A percentile compares a stretch with the other conserved stretches of the same genome.
phyloP scores from a whole-genome alignment of 2,888 invertebrate genomes.

The Cryptus viduatorius region DNA sequence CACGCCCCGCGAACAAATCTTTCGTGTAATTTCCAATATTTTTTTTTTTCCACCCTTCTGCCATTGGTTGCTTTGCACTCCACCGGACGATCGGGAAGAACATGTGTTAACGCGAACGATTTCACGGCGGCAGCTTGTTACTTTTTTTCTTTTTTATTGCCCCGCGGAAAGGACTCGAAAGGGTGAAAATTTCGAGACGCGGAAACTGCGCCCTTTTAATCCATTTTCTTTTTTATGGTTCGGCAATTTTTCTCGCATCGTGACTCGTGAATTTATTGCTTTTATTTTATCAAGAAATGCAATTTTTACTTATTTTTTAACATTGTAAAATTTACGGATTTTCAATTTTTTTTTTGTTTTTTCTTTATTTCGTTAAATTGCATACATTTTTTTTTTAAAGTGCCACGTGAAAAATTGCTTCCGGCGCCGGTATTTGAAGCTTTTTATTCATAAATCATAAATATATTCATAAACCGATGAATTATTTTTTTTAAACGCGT shows the following conservation, averaged over 20 bases:
- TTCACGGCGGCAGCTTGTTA: slow-evolving; percentile 75
- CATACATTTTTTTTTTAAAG: no score
- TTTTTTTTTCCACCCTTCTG: slow-evolving; percentile 66
- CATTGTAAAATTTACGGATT: background rate
- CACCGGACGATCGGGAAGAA: slow-evolving; percentile 63
- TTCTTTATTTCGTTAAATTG: no score
- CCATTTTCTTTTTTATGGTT: slow-evolving; percentile 24
- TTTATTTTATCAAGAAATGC: background rate
- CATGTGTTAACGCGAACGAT: slow-evolving; percentile 79
- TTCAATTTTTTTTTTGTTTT: background rate
- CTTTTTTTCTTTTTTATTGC: slow-evolving; percentile 50
- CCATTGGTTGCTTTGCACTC: background rate
- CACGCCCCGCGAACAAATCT: slow-evolving; percentile 82
- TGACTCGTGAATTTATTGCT: background rate
- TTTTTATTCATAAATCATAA: no score
- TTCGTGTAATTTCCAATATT: slow-evolving; percentile 84
- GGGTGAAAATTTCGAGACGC: slow-evolving; percentile 39
- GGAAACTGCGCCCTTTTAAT: slow-evolving; percentile 35
- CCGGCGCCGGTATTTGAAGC: no score
- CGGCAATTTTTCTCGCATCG: background rate
- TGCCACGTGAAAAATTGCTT: no score
- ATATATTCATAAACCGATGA: no score
- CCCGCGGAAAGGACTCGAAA: slow-evolving; percentile 69
- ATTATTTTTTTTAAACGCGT: no score
- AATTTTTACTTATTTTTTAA: slow-evolving; percentile 3